A percentile compares a stretch with the other conserved stretches of the same genome.
phyloP scores from a whole-genome alignment of 2,888 invertebrate species.

The Linyphia triangularis region DNA sequence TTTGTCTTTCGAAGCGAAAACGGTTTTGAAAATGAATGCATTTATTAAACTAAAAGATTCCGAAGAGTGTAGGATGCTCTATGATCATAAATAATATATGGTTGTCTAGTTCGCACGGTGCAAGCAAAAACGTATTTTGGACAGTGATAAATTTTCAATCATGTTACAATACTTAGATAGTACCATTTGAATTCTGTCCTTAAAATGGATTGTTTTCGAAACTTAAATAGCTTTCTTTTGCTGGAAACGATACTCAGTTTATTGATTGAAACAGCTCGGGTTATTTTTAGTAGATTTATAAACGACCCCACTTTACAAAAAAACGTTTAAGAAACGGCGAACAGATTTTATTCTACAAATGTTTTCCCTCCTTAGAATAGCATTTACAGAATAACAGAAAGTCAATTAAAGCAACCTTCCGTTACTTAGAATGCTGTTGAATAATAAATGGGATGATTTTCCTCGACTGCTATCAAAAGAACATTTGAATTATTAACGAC shows the following conservation, averaged over 20 bases:
- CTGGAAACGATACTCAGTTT: not conserved
- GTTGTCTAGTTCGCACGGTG: not conserved
- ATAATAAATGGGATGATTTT: not conserved
- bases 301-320: not conserved
- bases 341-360: not conserved
- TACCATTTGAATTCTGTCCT: constrained; percentile 15
- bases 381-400: not conserved
- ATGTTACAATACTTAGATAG: constrained; percentile 39
- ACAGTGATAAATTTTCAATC: constrained; percentile 63
- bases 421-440: not conserved
- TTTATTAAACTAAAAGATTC: constrained; percentile 53
- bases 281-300: not conserved
- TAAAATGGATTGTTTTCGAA: constrained; percentile 34
- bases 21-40: constrained; percentile 55
- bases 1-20: constrained; percentile 17
- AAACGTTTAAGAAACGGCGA: not conserved
- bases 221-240: constrained; percentile 17
- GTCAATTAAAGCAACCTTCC: not conserved
- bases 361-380: not conserved
- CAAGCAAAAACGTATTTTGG: constrained; percentile 17
- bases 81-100: constrained; percentile 50
- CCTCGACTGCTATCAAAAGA: not conserved
- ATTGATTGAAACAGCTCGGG: not conserved
- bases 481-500: too few relatives aligned
- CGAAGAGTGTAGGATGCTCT: constrained; percentile 2